Conservation (phyloP, 2,113 vertebrate genomes). For the Sorex araneus region DNA sequence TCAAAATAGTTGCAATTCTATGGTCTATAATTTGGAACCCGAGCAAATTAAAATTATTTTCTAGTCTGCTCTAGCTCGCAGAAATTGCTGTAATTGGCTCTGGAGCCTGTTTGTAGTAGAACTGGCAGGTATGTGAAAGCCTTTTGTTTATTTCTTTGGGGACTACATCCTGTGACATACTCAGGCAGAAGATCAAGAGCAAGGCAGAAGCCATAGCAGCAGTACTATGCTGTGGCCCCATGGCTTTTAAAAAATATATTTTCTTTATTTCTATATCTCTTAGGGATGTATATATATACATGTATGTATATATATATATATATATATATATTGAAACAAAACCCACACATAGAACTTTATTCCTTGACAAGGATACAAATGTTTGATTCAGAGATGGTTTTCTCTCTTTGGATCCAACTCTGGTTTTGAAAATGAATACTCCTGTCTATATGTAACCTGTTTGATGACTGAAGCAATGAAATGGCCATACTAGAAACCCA, state of each 20-base stretch:
- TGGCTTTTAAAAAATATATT: slow-evolving; percentile 3
- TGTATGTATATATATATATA: no score
- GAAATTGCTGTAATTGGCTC: slow-evolving; percentile 70
- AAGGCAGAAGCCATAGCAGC: no score
- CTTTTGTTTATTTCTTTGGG: no score
- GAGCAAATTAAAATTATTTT: slow-evolving; percentile 81
- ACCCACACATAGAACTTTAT: not conserved
- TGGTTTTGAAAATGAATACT: slow-evolving; percentile 22
- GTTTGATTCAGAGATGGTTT: slow-evolving; percentile 27
- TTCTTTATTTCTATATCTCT: slow-evolving; percentile 52
- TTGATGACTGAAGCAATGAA: not conserved
- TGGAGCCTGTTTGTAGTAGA: slow-evolving; percentile 66
- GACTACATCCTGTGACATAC: no score
- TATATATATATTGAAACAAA: not conserved
- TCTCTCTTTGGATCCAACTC: slow-evolving; percentile 28
- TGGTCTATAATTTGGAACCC: slow-evolving; percentile 79
- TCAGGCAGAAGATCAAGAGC: no score
- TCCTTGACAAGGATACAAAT: not conserved
- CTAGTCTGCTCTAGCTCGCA: slow-evolving; percentile 75
- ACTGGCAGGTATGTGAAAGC: slow-evolving; percentile 59
- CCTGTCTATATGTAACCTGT: not conserved
- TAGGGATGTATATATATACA: no score
- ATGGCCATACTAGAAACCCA: not conserved
- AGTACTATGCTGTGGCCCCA: no score
- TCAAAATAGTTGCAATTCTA: slow-evolving; percentile 73